Evolutionary conservation across 2,113 vertebrate genomes (phyloP).

Genomic region (Acrocephalus arundinaceus): DNA sequence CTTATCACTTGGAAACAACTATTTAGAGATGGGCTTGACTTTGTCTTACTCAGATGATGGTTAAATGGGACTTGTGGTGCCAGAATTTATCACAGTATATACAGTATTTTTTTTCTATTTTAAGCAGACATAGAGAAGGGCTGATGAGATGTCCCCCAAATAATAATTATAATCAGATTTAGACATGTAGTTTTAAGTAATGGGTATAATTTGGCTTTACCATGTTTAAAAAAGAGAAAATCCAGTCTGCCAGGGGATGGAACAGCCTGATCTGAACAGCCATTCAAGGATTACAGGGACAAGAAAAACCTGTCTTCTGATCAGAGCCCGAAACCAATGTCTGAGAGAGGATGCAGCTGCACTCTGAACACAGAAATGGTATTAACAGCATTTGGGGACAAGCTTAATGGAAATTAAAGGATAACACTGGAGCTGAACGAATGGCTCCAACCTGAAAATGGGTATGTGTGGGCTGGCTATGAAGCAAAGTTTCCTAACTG

Average conservation of each 20-base stretch:
- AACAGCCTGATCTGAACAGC: not conserved
- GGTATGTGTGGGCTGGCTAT: not conserved
- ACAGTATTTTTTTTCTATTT: not conserved
- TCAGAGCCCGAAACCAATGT: not conserved
- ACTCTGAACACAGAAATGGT: not conserved
- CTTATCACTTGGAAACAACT: not conserved
- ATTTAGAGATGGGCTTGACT: not conserved
- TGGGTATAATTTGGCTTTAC: not conserved
- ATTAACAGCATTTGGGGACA: not conserved
- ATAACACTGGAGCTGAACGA: not conserved
- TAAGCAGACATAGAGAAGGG: not conserved
- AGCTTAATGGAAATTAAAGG: conserved; percentile 30
- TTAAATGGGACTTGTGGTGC: not conserved
- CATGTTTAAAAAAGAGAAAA: not conserved
- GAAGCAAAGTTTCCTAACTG: not conserved
- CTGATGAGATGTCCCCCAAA: not conserved
- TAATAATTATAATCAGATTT: not conserved
- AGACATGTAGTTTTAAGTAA: not conserved
- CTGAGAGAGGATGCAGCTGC: not conserved
- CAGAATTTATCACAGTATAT: not conserved
- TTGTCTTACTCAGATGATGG: not conserved
- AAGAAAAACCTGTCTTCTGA: not conserved
- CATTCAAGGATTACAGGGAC: not conserved
- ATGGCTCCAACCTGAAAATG: not conserved
- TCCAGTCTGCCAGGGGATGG: not conserved